Conservation (phyloP, 2,113 vertebrate species). For the Speoplatyrhinus poulsoni region DNA sequence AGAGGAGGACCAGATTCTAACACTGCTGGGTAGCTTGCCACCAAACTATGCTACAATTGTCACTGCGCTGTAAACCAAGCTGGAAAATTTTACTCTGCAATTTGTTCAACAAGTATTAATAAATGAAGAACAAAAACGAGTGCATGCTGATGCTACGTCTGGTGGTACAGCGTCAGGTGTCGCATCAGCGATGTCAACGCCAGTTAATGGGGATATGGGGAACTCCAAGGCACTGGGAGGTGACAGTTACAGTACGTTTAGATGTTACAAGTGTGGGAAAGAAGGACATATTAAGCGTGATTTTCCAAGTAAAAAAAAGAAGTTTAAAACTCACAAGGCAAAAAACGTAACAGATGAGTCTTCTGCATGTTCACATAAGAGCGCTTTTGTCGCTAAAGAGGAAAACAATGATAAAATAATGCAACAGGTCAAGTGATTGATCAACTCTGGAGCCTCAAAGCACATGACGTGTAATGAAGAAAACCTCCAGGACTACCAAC, state of each 20-base stretch:
- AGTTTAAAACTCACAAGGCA: slow-evolving; percentile 6
- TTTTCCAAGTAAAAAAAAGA: slow-evolving; percentile 2
- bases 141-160: neutral
- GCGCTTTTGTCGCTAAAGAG: neutral
- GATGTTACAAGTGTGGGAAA: slow-evolving; percentile 18
- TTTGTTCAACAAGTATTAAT: neutral
- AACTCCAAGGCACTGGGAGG: neutral
- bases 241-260: neutral
- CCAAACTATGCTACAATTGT: no score
- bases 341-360: neutral
- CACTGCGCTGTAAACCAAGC: neutral
- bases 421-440: neutral
- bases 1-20: no score
- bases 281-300: slow-evolving; percentile 18
- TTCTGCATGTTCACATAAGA: no score
- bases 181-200: neutral
- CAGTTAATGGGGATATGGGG: neutral
- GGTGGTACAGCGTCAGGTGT: neutral
- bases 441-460: neutral
- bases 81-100: neutral
- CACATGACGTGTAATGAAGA: neutral
- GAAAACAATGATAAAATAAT: neutral
- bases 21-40: no score
- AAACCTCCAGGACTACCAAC: neutral
- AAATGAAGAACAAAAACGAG: neutral